Evolutionary conservation across 1,140 invertebrate species (phyloP).

Genomic region (Mamestra configurata): DNA sequence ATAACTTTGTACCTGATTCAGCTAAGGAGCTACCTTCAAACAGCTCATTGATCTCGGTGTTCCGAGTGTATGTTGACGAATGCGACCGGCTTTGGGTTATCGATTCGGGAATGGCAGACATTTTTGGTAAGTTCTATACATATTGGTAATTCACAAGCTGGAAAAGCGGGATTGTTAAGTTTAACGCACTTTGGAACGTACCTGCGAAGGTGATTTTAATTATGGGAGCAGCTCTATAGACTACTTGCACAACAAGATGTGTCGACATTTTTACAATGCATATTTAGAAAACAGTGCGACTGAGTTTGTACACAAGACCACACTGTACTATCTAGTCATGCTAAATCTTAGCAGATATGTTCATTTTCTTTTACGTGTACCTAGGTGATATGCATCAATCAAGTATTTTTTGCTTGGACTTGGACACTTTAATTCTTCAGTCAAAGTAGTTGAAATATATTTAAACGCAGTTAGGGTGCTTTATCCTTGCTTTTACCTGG

Average conservation of each 20-base stretch:
- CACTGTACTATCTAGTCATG: not conserved
- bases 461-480: not conserved
- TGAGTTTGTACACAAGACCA: not conserved
- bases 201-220: not conserved
- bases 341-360: not conserved
- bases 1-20: constrained; percentile 89
- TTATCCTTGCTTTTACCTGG: too few species aligned
- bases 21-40: constrained; percentile 85
- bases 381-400: not conserved
- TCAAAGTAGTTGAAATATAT: not conserved
- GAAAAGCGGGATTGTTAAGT: not conserved
- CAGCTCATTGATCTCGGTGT: constrained; percentile 90
- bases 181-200: not conserved
- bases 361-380: not conserved
- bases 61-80: constrained; percentile 90
- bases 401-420: not conserved
- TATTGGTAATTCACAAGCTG: not conserved
- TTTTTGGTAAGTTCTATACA: constrained; percentile 87
- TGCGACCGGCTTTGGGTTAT: constrained; percentile 93
- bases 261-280: too few species aligned
- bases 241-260: too few species aligned
- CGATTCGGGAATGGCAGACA: constrained; percentile 92
- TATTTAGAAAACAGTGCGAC: too few species aligned
- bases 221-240: too few species aligned
- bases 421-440: not conserved